phyloP scores from a whole-genome alignment of 2,888 invertebrate species.

The Sesia apiformis region DNA sequence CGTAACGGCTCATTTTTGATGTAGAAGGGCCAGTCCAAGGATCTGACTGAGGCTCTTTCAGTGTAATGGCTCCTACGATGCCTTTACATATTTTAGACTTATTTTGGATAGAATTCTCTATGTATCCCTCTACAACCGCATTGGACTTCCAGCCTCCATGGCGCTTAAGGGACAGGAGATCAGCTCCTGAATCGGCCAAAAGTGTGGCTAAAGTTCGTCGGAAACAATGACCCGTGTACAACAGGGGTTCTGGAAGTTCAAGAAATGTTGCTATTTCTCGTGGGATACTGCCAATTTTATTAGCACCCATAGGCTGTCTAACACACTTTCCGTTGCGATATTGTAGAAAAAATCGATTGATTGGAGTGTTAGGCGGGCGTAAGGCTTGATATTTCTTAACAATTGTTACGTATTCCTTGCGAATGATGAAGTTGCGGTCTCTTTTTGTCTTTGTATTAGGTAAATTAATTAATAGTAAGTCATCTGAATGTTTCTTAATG shows the following conservation, averaged over 20 bases:
- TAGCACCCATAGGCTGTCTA: conserved; percentile 4
- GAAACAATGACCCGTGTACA: conserved; percentile 10
- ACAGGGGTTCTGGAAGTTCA: conserved; percentile 3
- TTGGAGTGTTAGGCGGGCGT: conserved; percentile 3
- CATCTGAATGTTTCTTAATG: conserved; percentile 1
- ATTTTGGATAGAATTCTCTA: too few species aligned
- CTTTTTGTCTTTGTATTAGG: conserved; percentile 4
- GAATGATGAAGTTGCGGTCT: conserved; percentile 3
- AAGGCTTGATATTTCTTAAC: conserved; percentile 6
- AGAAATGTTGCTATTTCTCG: conserved; percentile 9
- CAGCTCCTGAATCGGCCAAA: conserved; percentile 5
- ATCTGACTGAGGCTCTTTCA: too few species aligned
- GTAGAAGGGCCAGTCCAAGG: too few species aligned
- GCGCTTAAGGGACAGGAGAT: too few species aligned
- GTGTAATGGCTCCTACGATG: too few species aligned
- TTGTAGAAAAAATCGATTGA: conserved; percentile 8
- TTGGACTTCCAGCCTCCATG: too few species aligned
- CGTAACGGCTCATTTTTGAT: too few species aligned
- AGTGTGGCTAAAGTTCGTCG: conserved; percentile 5
- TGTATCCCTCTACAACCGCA: too few species aligned
- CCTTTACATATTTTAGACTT: too few species aligned
- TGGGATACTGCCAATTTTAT: conserved; percentile 8
- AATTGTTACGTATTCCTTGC: not conserved
- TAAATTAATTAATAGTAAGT: conserved; percentile 2
- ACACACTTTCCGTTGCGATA: conserved; percentile 9